A percentile compares a stretch with the other conserved stretches of the same genome.
These are phyloP conservation scores for Fistularia commersonii DNA, from an alignment of 2,797 vertebrate genomes.

Conservation along the genomic window DNA sequence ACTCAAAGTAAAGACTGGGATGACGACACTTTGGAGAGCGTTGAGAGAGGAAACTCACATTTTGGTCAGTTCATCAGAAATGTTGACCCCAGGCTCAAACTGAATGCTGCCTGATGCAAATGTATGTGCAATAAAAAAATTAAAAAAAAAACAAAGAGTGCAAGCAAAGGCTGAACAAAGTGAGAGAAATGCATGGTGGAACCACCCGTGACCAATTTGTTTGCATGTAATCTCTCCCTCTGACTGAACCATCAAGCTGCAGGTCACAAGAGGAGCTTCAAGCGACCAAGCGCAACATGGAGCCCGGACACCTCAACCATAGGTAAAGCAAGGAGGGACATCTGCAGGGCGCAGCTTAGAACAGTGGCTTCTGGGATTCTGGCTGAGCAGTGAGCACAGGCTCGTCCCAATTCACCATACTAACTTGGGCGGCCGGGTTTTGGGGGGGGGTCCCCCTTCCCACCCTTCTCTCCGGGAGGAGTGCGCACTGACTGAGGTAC, in stretches of 20 bases:
- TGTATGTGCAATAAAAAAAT: slow-evolving; percentile 38
- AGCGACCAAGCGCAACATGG: slow-evolving; percentile 47
- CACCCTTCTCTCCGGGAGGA: slow-evolving; percentile 70
- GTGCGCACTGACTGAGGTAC: slow-evolving; percentile 74
- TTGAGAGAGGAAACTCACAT: slow-evolving; percentile 34
- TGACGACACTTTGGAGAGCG: slow-evolving; percentile 30
- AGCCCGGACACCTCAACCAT: slow-evolving; percentile 23
- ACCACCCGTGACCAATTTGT: slow-evolving; percentile 21
- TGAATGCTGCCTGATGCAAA: slow-evolving; percentile 47
- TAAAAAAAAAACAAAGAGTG: slow-evolving; percentile 52
- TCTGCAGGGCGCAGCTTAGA: slow-evolving; percentile 24
- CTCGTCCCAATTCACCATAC: slow-evolving; percentile 67
- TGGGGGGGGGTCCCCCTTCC: slow-evolving; percentile 70
- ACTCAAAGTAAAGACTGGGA: slow-evolving; percentile 19
- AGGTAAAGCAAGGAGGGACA: slow-evolving; percentile 41
- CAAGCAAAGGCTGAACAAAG: slow-evolving; percentile 46
- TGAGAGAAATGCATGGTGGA: slow-evolving; percentile 31
- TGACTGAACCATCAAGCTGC: slow-evolving; percentile 52
- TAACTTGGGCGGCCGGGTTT: slow-evolving; percentile 79
- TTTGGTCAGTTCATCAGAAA: slow-evolving; percentile 46
- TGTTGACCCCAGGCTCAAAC: slow-evolving; percentile 57
- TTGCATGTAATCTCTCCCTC: slow-evolving; percentile 23
- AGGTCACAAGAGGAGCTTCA: slow-evolving; percentile 31
- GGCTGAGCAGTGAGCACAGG: slow-evolving; percentile 45
- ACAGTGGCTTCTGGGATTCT: slow-evolving; percentile 18